These are phyloP conservation scores for Ceratitis capitata DNA, from an alignment of 1,140 invertebrate species.

Conservation along the genomic window DNA sequence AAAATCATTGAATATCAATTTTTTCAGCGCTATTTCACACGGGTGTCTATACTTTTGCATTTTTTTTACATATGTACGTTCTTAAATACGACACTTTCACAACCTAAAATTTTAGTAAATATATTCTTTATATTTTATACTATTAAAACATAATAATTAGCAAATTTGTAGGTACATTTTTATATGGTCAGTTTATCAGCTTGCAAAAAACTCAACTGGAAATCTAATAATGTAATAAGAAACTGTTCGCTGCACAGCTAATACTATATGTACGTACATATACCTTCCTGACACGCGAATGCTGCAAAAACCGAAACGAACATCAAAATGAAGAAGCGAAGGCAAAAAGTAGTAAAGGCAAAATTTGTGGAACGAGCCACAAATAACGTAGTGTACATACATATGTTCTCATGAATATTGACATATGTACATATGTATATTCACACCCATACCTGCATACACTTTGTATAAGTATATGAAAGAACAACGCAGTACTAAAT, in stretches of 20 bases:
- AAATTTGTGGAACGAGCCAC: constrained; percentile 12
- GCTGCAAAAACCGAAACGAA: constrained; percentile 9
- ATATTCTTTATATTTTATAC: not conserved
- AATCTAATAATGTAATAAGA: constrained; percentile 36
- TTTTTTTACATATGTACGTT: too few species aligned
- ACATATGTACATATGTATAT: not conserved
- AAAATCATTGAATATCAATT: not conserved
- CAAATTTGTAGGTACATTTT: not conserved
- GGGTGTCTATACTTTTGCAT: not conserved
- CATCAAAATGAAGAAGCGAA: constrained; percentile 21
- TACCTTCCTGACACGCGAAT: constrained; percentile 26
- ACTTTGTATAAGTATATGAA: not conserved
- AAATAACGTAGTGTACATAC: not conserved
- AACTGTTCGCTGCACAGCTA: constrained; percentile 14
- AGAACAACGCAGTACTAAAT: not conserved
- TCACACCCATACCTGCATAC: not conserved
- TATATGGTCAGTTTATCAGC: not conserved
- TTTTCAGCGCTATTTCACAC: not conserved
- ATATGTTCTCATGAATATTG: not conserved
- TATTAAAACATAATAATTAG: not conserved
- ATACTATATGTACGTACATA: too few species aligned
- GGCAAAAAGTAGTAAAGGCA: not conserved
- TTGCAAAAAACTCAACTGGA: constrained; percentile 33
- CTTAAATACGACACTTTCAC: not conserved
- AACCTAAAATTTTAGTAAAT: not conserved